Evolutionary conservation across 2,888 invertebrate genomes (phyloP).

Genomic region (Copidosoma aretas): DNA sequence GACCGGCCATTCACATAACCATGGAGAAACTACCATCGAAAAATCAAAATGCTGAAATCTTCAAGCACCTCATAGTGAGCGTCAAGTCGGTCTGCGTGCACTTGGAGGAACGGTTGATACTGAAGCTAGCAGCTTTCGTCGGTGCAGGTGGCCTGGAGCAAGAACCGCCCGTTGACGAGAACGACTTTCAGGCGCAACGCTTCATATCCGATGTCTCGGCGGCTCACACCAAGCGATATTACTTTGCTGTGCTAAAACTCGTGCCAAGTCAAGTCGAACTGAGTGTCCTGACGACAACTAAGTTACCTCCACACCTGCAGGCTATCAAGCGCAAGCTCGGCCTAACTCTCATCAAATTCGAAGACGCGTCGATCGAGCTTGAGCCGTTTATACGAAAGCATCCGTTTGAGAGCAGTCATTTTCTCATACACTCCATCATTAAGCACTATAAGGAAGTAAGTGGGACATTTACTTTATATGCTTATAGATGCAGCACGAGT

Average conservation of each 20-base stretch:
- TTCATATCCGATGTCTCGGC: conserved; percentile 82
- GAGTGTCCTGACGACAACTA: conserved; percentile 87
- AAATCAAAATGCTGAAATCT: conserved; percentile 82
- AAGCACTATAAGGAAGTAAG: conserved; percentile 84
- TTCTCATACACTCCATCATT: conserved; percentile 80
- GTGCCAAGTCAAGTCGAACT: conserved; percentile 81
- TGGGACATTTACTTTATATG: too few relatives aligned
- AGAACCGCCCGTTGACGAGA: conserved; percentile 73
- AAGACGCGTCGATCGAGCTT: conserved; percentile 92
- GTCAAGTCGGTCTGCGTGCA: conserved; percentile 84
- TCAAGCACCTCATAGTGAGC: conserved; percentile 82
- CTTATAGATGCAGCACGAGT: too few relatives aligned
- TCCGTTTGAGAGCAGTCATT: conserved; percentile 89
- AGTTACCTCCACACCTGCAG: conserved; percentile 78
- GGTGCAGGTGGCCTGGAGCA: conserved; percentile 68
- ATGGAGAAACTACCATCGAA: conserved; percentile 75
- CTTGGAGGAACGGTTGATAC: conserved; percentile 84
- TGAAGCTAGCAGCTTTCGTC: conserved; percentile 73
- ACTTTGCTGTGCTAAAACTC: conserved; percentile 83
- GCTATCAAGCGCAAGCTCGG: conserved; percentile 85
- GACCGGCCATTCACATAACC: conserved; percentile 81
- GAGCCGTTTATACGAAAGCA: conserved; percentile 87
- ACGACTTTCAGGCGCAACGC: conserved; percentile 80
- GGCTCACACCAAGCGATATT: conserved; percentile 82
- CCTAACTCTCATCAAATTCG: conserved; percentile 91